phyloP scores from a whole-genome alignment of 2,888 invertebrate genomes.

The Mimas tiliae region DNA sequence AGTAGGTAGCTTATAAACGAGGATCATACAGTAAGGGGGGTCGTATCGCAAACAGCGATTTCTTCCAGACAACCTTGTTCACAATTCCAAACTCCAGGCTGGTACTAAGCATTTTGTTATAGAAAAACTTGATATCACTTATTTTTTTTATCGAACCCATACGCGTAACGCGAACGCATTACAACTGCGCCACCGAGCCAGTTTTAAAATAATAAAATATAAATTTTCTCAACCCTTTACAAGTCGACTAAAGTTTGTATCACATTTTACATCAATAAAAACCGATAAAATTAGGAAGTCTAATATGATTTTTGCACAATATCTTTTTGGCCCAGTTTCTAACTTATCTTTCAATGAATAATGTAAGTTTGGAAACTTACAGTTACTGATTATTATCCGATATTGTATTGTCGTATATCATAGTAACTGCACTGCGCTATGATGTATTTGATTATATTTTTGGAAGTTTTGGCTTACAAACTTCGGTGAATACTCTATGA shows the following conservation, averaged over 20 bases:
- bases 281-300: neutral
- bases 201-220: too few relatives aligned
- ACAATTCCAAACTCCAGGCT: too few relatives aligned
- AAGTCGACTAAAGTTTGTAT: neutral
- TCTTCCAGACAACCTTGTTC: too few relatives aligned
- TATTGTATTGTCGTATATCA: constrained; percentile 17
- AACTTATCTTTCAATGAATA: constrained; percentile 46
- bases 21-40: too few relatives aligned
- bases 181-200: too few relatives aligned
- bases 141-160: too few relatives aligned
- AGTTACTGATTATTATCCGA: constrained; percentile 24
- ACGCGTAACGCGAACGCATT: too few relatives aligned
- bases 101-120: too few relatives aligned
- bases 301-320: constrained; percentile 32
- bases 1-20: too few relatives aligned
- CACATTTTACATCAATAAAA: neutral
- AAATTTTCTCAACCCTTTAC: too few relatives aligned
- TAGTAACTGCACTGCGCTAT: neutral
- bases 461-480: neutral
- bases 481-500: neutral
- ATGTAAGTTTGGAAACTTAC: constrained; percentile 40
- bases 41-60: too few relatives aligned
- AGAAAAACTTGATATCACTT: too few relatives aligned
- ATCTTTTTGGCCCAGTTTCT: constrained; percentile 42
- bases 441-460: neutral